A percentile compares a stretch with the other conserved stretches of the same genome.
Evolutionary conservation across 92 coral and sea anemone genomes (phyloP).

Genomic region (Pocillopora grandis): DNA sequence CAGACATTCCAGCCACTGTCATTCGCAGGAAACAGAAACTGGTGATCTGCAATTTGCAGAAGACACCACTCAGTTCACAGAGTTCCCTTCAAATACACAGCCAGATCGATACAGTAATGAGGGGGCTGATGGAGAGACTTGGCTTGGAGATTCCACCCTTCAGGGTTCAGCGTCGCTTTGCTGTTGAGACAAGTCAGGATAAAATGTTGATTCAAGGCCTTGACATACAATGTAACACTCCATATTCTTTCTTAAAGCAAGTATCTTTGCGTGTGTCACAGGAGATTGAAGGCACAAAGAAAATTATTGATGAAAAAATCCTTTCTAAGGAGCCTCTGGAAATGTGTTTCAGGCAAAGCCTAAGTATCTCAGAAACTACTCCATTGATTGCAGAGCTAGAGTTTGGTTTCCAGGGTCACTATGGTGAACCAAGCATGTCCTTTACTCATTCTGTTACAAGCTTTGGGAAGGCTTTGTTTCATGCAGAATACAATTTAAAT

Average conservation of each 20-base stretch:
- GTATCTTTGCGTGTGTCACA: slow-evolving; percentile 56
- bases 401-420: slow-evolving; percentile 71
- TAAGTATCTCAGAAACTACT: slow-evolving; percentile 31
- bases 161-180: slow-evolving; percentile 68
- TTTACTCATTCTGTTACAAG: slow-evolving; percentile 37
- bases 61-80: slow-evolving; percentile 54
- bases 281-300: slow-evolving; percentile 31
- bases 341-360: slow-evolving; percentile 41
- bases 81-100: slow-evolving; percentile 61
- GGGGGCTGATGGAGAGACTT: slow-evolving; percentile 52
- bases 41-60: slow-evolving; percentile 65
- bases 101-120: slow-evolving; percentile 52
- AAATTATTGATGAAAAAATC: slow-evolving; percentile 47
- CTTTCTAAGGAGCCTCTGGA: slow-evolving; percentile 65
- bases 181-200: slow-evolving; percentile 51
- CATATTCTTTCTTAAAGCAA: slow-evolving; percentile 65
- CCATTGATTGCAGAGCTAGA: slow-evolving; percentile 46
- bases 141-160: slow-evolving; percentile 55
- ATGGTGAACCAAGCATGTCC: slow-evolving; percentile 61
- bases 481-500: slow-evolving; percentile 50
- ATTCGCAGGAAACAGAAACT: slow-evolving; percentile 51
- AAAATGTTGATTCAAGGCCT: slow-evolving; percentile 67
- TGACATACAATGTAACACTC: slow-evolving; percentile 65
- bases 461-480: slow-evolving; percentile 59
- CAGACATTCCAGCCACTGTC: slow-evolving; percentile 62